These are phyloP conservation scores for Camponotus floridanus DNA, from an alignment of 1,140 invertebrate genomes.

Conservation along the genomic window DNA sequence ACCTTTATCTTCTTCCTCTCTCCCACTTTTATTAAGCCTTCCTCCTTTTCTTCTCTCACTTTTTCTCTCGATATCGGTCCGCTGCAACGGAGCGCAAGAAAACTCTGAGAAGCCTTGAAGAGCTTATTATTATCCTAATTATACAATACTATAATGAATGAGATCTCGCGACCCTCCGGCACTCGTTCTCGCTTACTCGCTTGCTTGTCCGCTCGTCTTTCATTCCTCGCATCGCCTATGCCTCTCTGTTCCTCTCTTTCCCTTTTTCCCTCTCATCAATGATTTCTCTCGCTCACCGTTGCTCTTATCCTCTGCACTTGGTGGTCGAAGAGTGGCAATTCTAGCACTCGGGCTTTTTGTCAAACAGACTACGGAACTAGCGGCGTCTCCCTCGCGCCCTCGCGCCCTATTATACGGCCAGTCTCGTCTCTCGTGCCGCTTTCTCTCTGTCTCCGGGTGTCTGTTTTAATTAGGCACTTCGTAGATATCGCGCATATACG, in stretches of 20 bases:
- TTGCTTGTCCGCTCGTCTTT: slow-evolving; percentile 45
- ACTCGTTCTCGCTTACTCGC: slow-evolving; percentile 66
- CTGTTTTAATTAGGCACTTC: slow-evolving; percentile 86
- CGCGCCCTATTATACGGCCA: slow-evolving; percentile 77
- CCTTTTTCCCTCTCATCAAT: slow-evolving; percentile 55
- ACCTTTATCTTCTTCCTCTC: slow-evolving; percentile 72
- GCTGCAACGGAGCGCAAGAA: slow-evolving; percentile 79
- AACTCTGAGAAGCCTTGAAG: slow-evolving; percentile 74
- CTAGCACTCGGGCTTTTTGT: slow-evolving; percentile 84
- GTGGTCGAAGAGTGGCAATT: slow-evolving; percentile 85
- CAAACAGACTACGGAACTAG: slow-evolving; percentile 80
- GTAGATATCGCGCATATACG: slow-evolving; percentile 73
- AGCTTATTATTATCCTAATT: slow-evolving; percentile 87
- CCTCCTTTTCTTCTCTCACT: slow-evolving; percentile 12
- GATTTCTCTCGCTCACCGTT: slow-evolving; percentile 69
- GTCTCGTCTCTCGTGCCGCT: slow-evolving; percentile 61
- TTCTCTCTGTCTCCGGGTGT: slow-evolving; percentile 75
- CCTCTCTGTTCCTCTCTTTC: slow-evolving; percentile 31
- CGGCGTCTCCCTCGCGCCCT: slow-evolving; percentile 76
- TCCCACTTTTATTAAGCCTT: slow-evolving; percentile 9
- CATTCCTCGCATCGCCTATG: slow-evolving; percentile 50
- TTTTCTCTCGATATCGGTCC: slow-evolving; percentile 49
- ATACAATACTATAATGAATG: slow-evolving; percentile 85
- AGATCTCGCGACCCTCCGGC: slow-evolving; percentile 73
- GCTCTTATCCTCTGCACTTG: slow-evolving; percentile 82